phyloP scores from a whole-genome alignment of 2,888 invertebrate species.

The Brenthis hecate region DNA sequence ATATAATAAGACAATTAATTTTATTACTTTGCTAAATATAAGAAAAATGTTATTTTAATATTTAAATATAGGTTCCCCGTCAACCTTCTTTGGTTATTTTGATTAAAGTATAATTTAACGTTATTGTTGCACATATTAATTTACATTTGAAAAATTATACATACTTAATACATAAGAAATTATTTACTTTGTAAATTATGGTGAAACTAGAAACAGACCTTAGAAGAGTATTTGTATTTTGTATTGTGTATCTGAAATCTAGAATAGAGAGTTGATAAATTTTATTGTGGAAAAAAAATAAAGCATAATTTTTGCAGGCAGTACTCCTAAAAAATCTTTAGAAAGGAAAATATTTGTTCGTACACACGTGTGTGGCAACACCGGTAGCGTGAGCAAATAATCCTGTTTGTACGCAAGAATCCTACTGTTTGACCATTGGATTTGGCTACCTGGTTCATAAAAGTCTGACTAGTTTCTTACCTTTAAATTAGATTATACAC shows the following conservation, averaged over 20 bases:
- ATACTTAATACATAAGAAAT: too few relatives aligned
- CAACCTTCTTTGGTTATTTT: too few relatives aligned
- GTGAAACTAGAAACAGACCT: not conserved
- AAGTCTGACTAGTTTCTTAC: slow-evolving; percentile 13
- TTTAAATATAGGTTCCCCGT: too few relatives aligned
- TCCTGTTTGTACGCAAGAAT: slow-evolving; percentile 69
- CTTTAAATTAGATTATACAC: too few relatives aligned
- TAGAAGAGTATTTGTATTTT: not conserved
- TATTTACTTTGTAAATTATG: not conserved
- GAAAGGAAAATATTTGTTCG: slow-evolving; percentile 67
- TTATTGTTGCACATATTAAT: too few relatives aligned
- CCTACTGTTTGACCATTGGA: slow-evolving; percentile 64
- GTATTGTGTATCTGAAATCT: too few relatives aligned
- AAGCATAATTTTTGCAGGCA: slow-evolving; percentile 49
- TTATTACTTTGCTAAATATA: too few relatives aligned
- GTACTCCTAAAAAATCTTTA: slow-evolving; percentile 64
- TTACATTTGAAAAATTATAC: too few relatives aligned
- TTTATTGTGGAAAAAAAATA: not conserved
- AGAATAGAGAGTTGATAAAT: too few relatives aligned
- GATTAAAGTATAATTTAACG: too few relatives aligned
- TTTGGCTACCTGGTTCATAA: slow-evolving; percentile 55
- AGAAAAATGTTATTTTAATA: too few relatives aligned
- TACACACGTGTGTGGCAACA: slow-evolving; percentile 77
- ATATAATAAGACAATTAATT: too few relatives aligned
- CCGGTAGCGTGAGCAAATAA: slow-evolving; percentile 78